phyloP scores from a whole-genome alignment of 2,888 invertebrate species.

The Agrilus cyanescens region DNA sequence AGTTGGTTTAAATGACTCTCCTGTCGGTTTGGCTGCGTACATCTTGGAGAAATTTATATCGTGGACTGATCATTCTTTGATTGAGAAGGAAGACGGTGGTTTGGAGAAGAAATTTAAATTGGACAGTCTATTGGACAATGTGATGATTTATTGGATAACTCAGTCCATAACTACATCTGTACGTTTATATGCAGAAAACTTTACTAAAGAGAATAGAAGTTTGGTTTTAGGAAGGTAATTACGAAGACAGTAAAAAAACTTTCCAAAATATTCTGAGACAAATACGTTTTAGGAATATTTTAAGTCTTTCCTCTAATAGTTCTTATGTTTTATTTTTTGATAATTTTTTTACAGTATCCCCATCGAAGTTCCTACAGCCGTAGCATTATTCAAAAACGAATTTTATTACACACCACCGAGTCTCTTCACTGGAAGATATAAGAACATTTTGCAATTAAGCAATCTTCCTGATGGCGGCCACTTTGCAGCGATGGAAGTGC shows the following conservation, averaged over 20 bases:
- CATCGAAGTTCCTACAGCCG: slow-evolving; percentile 55
- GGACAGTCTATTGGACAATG: slow-evolving; percentile 63
- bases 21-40: slow-evolving; percentile 78
- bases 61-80: slow-evolving; percentile 50
- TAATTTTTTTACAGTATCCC: slow-evolving; percentile 44
- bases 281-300: too few species aligned
- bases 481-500: slow-evolving; percentile 71
- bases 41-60: slow-evolving; percentile 80
- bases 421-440: slow-evolving; percentile 45
- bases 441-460: slow-evolving; percentile 55
- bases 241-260: too few species aligned
- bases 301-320: too few species aligned
- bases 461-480: slow-evolving; percentile 64
- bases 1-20: slow-evolving; percentile 58
- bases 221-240: slow-evolving; percentile 17
- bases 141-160: slow-evolving; percentile 74
- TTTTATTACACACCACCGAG: slow-evolving; percentile 46
- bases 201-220: slow-evolving; percentile 26
- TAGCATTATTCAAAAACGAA: slow-evolving; percentile 63
- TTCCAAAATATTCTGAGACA: too few species aligned
- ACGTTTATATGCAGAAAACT: slow-evolving; percentile 60
- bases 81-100: slow-evolving; percentile 49
- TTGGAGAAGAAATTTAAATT: slow-evolving; percentile 51
- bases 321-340: neutral
- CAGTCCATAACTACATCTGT: slow-evolving; percentile 62